phyloP scores from a whole-genome alignment of 30 jellyfish, hydroid and myxozoan genomes.

The Hydractinia symbiolongicarpus region DNA sequence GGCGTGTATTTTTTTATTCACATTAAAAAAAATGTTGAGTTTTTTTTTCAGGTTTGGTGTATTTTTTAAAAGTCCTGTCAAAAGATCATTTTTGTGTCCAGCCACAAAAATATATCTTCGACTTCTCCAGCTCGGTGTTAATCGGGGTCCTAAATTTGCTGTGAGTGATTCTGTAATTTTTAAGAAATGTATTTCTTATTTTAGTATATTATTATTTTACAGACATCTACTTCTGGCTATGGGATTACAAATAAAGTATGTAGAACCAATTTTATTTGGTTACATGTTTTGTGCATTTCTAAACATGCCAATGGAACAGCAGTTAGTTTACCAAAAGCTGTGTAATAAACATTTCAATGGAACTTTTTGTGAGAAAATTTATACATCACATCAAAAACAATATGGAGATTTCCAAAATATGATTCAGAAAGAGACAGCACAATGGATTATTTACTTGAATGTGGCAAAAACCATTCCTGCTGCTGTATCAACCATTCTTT shows the following conservation, averaged over 20 bases:
- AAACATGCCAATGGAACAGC: conserved; percentile 47
- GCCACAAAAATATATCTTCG: too few relatives aligned
- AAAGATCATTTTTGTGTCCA: too few relatives aligned
- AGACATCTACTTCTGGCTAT: too few relatives aligned
- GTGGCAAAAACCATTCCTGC: conserved; percentile 77
- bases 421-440: conserved; percentile 69
- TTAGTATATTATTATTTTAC: too few relatives aligned
- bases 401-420: conserved; percentile 23
- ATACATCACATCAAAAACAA: conserved; percentile 8
- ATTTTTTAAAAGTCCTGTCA: too few relatives aligned
- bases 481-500: conserved; percentile 46
- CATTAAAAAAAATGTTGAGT: too few relatives aligned
- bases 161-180: too few relatives aligned
- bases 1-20: too few relatives aligned
- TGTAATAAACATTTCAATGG: conserved; percentile 52
- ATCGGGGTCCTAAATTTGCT: too few relatives aligned
- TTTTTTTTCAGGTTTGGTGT: too few relatives aligned
- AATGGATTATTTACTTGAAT: conserved; percentile 57
- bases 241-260: conserved; percentile 21
- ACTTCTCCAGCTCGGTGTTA: too few relatives aligned
- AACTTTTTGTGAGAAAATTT: conserved; percentile 47
- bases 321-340: conserved; percentile 63
- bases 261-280: conserved; percentile 79
- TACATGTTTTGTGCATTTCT: conserved; percentile 54
- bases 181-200: too few relatives aligned